Evolutionary conservation across 2,797 vertebrate genomes (phyloP), one percentile per base, ranked within the genome.

Genomic region (Galaxias olidus): DNA sequence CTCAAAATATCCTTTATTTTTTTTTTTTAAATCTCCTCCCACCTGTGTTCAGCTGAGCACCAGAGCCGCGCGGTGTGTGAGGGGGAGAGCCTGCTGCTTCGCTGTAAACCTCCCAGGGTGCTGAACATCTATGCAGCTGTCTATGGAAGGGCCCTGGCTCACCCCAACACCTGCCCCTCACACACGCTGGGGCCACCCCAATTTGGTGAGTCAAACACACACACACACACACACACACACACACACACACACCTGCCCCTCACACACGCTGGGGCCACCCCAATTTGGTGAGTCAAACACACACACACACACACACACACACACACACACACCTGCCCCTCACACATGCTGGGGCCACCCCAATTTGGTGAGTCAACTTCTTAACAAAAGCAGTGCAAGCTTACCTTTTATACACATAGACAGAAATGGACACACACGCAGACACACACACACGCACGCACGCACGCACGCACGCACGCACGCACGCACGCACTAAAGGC

Each of bases 91-190:
- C 77, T 98, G 91, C 86, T 90, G 52, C 91, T 99, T 72, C 95
- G 93, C 86, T 99, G 97, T 71, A 95, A 95, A 64, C 87, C 93
- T 63, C 94, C 95, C 73, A 95, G 91, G 85, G 90, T 94, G 71
- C 93, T 99, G 72, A 95, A 94, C 86, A 95, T 99, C 91, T 99
- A 98, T 47, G 94, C 94, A 4, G 97, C 96, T 14, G 90, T 92
- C 74, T 99, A 95, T 0, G 96, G 97, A 50, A 87, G 95, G 70
- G 74, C 82, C 72, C 84, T 89, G 61, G 91, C 74, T 1, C 86
- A 95, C 50, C 76, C 82, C 19, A 82, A 91, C 43, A 14, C 84
- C 80, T 99, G 97, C 81, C 83, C 91, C 1, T 86, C 88, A 0
- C 79, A 80, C 66, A 75, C 82, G 57, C 81, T 74, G 0, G 85